Percentiles rank a stretch among this genome's conserved stretches.
phyloP scores from a whole-genome alignment of 2,888 invertebrate species.

The Lathronympha strigana region DNA sequence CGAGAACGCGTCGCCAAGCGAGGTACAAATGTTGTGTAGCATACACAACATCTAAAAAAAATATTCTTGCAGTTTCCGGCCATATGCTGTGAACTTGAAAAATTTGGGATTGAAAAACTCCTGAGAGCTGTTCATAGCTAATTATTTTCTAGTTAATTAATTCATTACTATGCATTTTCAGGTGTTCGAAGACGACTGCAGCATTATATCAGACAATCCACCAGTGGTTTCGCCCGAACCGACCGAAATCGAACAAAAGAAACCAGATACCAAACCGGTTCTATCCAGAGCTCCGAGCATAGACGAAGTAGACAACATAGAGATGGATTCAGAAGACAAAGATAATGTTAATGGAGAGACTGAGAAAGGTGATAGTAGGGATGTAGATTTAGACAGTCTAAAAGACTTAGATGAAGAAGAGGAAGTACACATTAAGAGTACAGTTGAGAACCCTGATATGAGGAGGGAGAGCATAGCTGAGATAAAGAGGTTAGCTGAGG shows the following conservation, averaged over 20 bases:
- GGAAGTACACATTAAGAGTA: constrained; percentile 71
- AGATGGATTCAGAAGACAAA: constrained; percentile 71
- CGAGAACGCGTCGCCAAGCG: constrained; percentile 60
- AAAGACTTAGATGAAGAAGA: constrained; percentile 78
- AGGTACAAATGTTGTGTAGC: no score
- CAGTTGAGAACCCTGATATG: constrained; percentile 77
- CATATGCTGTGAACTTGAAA: no score
- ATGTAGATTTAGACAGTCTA: constrained; percentile 76
- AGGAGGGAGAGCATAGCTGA: constrained; percentile 78
- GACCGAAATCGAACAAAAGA: constrained; percentile 75
- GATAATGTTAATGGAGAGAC: constrained; percentile 80
- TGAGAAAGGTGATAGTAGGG: constrained; percentile 81
- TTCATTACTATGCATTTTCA: constrained; percentile 48
- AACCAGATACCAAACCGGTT: constrained; percentile 65
- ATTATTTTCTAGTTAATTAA: not conserved
- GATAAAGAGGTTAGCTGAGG: constrained; percentile 77
- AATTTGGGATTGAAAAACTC: no score
- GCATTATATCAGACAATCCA: constrained; percentile 82
- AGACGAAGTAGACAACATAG: constrained; percentile 78
- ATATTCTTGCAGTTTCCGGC: no score
- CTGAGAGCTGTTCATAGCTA: not conserved
- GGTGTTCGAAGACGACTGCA: constrained; percentile 85
- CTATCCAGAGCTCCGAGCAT: constrained; percentile 78
- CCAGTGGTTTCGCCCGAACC: constrained; percentile 79
- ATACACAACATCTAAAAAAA: no score